phyloP scores from a whole-genome alignment of 37 sponge, comb jelly and placozoan genomes.

The Oscarella lobularis region DNA sequence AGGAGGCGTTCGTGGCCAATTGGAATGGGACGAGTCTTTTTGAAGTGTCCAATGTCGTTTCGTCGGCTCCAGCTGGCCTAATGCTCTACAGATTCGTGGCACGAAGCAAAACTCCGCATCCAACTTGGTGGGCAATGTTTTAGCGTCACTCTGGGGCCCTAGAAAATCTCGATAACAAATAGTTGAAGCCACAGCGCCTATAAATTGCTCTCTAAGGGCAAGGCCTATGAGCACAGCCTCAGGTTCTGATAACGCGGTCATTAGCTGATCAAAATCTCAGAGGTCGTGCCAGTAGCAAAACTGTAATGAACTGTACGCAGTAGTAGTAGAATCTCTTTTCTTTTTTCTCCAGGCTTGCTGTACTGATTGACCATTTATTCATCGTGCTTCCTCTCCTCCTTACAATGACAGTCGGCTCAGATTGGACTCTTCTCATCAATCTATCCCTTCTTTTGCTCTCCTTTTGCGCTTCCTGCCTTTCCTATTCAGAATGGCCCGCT shows the following conservation, averaged over 20 bases:
- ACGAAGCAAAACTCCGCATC: too few relatives aligned
- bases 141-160: too few relatives aligned
- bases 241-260: too few relatives aligned
- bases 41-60: constrained; percentile 33
- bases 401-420: constrained; percentile 50
- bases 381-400: constrained; percentile 25
- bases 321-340: too few relatives aligned
- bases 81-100: constrained; percentile 30
- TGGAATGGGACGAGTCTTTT: constrained; percentile 33
- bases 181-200: too few relatives aligned
- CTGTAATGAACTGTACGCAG: too few relatives aligned
- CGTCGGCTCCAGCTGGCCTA: constrained; percentile 6
- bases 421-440: constrained; percentile 5
- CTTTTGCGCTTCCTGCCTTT: background rate
- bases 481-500: background rate
- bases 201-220: too few relatives aligned
- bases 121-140: too few relatives aligned
- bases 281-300: too few relatives aligned
- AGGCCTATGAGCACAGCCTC: too few relatives aligned
- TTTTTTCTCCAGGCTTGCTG: constrained; percentile 12
- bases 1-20: constrained; percentile 57
- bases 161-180: too few relatives aligned
- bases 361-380: constrained; percentile 14
- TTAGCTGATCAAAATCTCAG: too few relatives aligned
- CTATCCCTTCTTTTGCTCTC: background rate